A percentile compares a stretch with the other conserved stretches of the same genome.
phyloP scores from a whole-genome alignment of 2,888 invertebrate genomes.

The Heteropelma amictum region DNA sequence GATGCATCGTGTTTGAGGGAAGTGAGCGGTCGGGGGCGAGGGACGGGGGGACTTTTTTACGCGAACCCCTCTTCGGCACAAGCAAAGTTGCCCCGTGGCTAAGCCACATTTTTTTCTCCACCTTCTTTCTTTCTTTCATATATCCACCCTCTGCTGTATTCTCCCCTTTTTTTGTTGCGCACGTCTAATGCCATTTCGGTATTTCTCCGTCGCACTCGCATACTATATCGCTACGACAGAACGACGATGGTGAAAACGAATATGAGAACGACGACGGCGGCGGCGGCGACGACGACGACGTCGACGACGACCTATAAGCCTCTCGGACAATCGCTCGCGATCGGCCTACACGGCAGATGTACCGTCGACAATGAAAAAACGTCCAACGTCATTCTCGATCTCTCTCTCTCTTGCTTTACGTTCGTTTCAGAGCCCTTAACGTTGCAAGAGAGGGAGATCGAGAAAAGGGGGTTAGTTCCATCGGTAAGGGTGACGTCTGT shows the following conservation, averaged over 20 bases:
- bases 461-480: constrained; percentile 62
- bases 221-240: constrained; percentile 37
- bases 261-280: constrained; percentile 23
- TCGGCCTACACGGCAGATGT: constrained; percentile 76
- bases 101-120: constrained; percentile 68
- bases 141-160: constrained; percentile 67
- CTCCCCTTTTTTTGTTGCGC: constrained; percentile 46
- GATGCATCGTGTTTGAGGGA: constrained; percentile 2
- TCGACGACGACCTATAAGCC: constrained; percentile 65
- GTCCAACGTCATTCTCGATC: constrained; percentile 56
- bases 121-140: constrained; percentile 55
- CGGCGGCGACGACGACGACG: constrained; percentile 26
- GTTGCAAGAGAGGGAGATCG: constrained; percentile 70
- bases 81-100: constrained; percentile 62
- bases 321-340: constrained; percentile 75
- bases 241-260: constrained; percentile 15
- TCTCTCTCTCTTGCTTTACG: constrained; percentile 58
- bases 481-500: constrained; percentile 41
- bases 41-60: constrained; percentile 1
- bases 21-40: too few species aligned
- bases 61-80: constrained; percentile 37
- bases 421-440: constrained; percentile 43
- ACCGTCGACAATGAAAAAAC: constrained; percentile 74
- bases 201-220: constrained; percentile 49
- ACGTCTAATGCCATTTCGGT: constrained; percentile 41